Evolutionary conservation across 2,888 invertebrate genomes (phyloP), one percentile per base, ranked within the genome.

Genomic region (Morpho achilles): DNA sequence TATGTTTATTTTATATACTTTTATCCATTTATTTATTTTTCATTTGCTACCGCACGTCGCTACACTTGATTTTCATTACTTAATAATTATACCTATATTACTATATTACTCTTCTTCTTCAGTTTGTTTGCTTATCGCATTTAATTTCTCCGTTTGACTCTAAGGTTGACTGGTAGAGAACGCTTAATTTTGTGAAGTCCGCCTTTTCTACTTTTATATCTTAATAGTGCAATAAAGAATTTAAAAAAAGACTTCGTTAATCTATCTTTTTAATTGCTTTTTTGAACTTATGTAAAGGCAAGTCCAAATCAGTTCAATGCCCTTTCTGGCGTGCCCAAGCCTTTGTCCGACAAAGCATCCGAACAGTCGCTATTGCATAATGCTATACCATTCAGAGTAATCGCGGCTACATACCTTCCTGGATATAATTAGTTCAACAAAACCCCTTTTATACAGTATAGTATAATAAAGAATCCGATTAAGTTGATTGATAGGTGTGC

Each of bases 241-340:
- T 16, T 16, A 1, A 16, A 16, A 16, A 16, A 16, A 16, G 16
- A 16, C 9, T 23, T 7, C 3, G 43, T 23, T 9, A 16, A 22
- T 41, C 40, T 9, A 40, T 16, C 32, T 51, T 8, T 51, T 43
- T n/a, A 22, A 41, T 41, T 43, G 23, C 43, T 22, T 50, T 16
- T 42, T 43, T 41, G 8, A 51, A 44, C 42, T n/a, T 42, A 23
- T 16, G 16, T 32, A 5, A 32, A 32, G 32, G 32, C 32, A 32
- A 43, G n/a, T 44, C 10, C 40, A 32, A 7, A 55, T 1, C 16
- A 49, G 65, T 61, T 65, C 61, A 59, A 58, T 46, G 64, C 22
- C 59, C 65, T 52, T 48, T 43, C 50, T 45, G 57, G 39, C 56
- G 55, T 56, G 63, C 60, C 65, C 65, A 58, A 58, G 54, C 50